Evolutionary conservation across 2,888 invertebrate genomes (phyloP), one percentile per base, ranked within the genome.

Genomic region (Drosophila birchii): DNA sequence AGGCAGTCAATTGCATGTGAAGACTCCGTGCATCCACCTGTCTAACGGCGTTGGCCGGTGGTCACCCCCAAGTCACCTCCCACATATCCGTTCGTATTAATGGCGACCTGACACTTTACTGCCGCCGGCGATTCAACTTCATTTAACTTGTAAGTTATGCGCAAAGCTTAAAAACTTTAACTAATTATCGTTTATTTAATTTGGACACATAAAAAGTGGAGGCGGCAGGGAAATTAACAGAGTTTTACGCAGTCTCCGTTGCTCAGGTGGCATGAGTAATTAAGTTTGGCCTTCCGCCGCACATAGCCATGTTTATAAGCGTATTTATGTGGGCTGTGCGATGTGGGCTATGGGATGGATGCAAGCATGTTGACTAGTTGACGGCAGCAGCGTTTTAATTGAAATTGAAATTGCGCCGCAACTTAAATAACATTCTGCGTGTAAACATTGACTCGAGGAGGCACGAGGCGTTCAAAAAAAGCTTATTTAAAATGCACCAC

Each of bases 151-250:
- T 70, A 74, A 79, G 80, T 80, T 76, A 80, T 78, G 76, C 70
- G 71, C 74, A 53, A 56, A 63, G 79, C 81, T 81, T 80, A 76
- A 81, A 83, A 85, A 81, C 84, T 87, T 80, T 64, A 78, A 89
- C 83, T 88, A 89, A 89, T 87, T 89, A 90, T 79, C 82, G 83
- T 86, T 86, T 88, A 80, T 81, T 81, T 81, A 79, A 80, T 84
- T 82, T 76, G 57, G 74, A 58, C 67, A 67, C 56, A 18, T 41
- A 47, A 53, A 58, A 55, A 54, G 53, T 32, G 45, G 39, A 39
- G 9, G 11, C 16, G 5, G 57, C 57, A 61, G 70, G 62, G 62
- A 18, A 47, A 53, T 63, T 51, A 61, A 58, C 64, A 67, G 56
- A 43, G 39, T 49, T 68, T 61, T 41, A 79, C 68, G 79, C 75